phyloP scores from a whole-genome alignment of 1,140 invertebrate genomes.

The Zaprionus taronus region DNA sequence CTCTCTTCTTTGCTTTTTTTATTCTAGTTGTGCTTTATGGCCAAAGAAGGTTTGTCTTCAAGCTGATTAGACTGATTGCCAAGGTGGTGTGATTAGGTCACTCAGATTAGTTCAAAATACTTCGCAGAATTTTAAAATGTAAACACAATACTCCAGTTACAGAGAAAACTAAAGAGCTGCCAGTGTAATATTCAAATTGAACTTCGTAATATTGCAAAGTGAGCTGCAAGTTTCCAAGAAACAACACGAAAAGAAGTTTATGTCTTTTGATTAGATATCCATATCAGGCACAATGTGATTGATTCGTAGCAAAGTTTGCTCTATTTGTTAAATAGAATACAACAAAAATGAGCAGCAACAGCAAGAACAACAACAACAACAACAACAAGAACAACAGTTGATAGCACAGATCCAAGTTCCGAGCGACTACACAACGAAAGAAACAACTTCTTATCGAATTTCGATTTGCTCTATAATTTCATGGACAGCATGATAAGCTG shows the following conservation, averaged over 20 bases:
- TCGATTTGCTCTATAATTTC: conserved; percentile 43
- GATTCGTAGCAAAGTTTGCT: conserved; percentile 50
- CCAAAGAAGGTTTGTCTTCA: neutral
- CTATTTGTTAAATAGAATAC: conserved; percentile 53
- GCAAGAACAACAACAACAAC: neutral
- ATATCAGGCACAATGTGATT: conserved; percentile 66
- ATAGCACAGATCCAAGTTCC: conserved; percentile 31
- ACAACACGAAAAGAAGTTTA: conserved; percentile 43
- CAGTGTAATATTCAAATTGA: neutral
- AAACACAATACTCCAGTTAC: neutral
- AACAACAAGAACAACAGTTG: conserved; percentile 22
- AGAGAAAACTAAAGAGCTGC: neutral
- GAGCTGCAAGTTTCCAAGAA: conserved; percentile 8
- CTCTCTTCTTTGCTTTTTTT: neutral
- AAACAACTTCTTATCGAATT: conserved; percentile 46
- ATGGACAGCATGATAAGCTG: conserved; percentile 42
- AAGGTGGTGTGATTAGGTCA: neutral
- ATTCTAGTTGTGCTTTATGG: neutral
- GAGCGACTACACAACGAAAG: conserved; percentile 15
- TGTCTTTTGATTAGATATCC: conserved; percentile 76
- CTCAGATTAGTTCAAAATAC: neutral
- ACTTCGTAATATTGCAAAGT: conserved; percentile 1
- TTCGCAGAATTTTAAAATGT: no score
- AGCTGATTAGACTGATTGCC: neutral
- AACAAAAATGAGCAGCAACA: conserved; percentile 11